Evolutionary conservation across 2,888 invertebrate species (phyloP).

Genomic region (Microplitis manilae): DNA sequence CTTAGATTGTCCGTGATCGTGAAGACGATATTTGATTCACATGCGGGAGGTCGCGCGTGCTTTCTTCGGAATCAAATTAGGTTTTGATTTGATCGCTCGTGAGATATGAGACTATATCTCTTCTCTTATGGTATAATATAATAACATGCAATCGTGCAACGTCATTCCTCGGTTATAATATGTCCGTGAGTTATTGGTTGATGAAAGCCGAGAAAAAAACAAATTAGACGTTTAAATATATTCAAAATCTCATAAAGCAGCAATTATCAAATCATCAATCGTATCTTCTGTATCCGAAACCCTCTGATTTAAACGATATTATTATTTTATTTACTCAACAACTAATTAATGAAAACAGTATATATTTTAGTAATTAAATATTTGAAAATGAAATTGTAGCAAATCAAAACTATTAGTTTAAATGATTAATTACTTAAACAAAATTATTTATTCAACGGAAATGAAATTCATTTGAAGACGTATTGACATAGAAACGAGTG

Average conservation of each 20-base stretch:
- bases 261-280: too few relatives aligned
- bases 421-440: background rate
- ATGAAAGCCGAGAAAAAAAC: background rate
- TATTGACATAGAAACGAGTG: background rate
- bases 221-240: too few relatives aligned
- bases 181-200: conserved; percentile 11
- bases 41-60: conserved; percentile 50
- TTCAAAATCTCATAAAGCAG: too few relatives aligned
- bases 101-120: conserved; percentile 56
- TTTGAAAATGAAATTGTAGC: background rate
- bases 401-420: background rate
- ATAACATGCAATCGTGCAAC: conserved; percentile 55
- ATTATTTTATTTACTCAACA: background rate
- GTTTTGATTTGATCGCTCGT: conserved; percentile 54
- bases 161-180: conserved; percentile 59
- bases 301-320: background rate
- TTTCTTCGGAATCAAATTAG: conserved; percentile 64
- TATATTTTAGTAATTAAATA: background rate
- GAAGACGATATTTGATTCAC: conserved; percentile 30
- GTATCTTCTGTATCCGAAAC: too few relatives aligned
- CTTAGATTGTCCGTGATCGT: conserved; percentile 19
- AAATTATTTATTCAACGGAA: background rate
- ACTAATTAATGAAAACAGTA: background rate
- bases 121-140: conserved; percentile 53
- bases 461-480: background rate